Percentiles rank a stretch among this genome's conserved stretches.
Evolutionary conservation across 2,113 vertebrate genomes (phyloP).

Genomic region (Tetraodon nigroviridis): DNA sequence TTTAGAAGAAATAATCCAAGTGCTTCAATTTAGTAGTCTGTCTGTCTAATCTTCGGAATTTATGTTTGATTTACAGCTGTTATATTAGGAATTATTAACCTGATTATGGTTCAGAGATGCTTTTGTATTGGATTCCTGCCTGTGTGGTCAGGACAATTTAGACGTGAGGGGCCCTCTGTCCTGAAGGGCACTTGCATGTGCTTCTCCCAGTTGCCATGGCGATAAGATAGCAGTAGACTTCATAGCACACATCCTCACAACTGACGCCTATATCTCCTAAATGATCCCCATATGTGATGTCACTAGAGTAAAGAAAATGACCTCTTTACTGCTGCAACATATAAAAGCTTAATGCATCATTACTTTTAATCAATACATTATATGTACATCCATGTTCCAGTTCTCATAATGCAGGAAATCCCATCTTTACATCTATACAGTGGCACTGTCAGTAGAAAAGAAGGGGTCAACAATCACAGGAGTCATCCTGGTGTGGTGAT

Average conservation of each 20-base stretch:
- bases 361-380: conserved; percentile 82
- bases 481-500: conserved; percentile 52
- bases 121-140: conserved; percentile 1
- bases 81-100: not conserved
- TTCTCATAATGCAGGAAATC: conserved; percentile 81
- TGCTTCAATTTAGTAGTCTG: not conserved
- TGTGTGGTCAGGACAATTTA: conserved; percentile 15
- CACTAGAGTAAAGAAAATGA: conserved; percentile 4
- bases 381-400: conserved; percentile 88
- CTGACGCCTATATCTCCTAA: conserved; percentile 2
- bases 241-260: not conserved
- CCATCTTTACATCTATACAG: conserved; percentile 86
- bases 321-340: conserved; percentile 17
- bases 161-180: conserved; percentile 32
- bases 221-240: conserved; percentile 33
- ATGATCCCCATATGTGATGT: not conserved
- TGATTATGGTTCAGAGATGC: not conserved
- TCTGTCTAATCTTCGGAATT: not conserved
- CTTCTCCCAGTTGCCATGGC: conserved; percentile 43
- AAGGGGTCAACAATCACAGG: conserved; percentile 74
- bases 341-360: conserved; percentile 76
- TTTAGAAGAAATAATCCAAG: no score
- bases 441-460: conserved; percentile 77
- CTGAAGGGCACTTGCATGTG: conserved; percentile 46
- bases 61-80: not conserved